Conservation (phyloP, 2,113 vertebrate species). For the Anolis carolinensis region DNA sequence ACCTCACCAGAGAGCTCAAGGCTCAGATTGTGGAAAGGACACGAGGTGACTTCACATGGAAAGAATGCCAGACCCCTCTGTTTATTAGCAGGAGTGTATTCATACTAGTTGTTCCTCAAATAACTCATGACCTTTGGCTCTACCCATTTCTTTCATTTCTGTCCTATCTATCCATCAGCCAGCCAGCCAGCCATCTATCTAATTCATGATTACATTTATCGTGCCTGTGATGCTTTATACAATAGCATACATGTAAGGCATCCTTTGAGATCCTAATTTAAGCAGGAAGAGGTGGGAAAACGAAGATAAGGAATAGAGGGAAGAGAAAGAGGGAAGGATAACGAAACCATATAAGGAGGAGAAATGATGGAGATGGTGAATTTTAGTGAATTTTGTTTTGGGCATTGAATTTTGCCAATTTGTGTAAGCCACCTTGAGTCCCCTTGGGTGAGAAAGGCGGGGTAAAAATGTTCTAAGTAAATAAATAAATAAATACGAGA, state of each 20-base stretch:
- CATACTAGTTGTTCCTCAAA: neutral
- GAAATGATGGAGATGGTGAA: neutral
- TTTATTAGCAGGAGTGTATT: neutral
- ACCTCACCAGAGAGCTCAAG: neutral
- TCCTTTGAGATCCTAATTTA: neutral
- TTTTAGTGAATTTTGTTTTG: too few relatives aligned
- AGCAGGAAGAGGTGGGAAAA: too few relatives aligned
- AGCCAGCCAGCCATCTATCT: neutral
- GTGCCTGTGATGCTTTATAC: neutral
- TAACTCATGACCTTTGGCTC: neutral
- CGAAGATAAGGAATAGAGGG: too few relatives aligned
- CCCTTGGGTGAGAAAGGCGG: too few relatives aligned
- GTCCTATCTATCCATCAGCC: neutral
- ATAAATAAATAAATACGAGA: too few relatives aligned
- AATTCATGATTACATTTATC: neutral
- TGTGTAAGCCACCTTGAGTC: too few relatives aligned
- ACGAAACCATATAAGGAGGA: neutral
- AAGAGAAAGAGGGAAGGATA: neutral
- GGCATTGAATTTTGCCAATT: too few relatives aligned
- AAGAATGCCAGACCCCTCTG: conserved; percentile 5
- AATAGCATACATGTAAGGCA: neutral
- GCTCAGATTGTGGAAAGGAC: conserved; percentile 6
- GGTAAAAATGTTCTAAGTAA: too few relatives aligned
- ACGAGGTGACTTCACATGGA: conserved; percentile 16
- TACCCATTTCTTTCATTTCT: neutral